These are phyloP conservation scores for Tachina lurida DNA, from an alignment of 2,888 invertebrate species.

Conservation along the genomic window DNA sequence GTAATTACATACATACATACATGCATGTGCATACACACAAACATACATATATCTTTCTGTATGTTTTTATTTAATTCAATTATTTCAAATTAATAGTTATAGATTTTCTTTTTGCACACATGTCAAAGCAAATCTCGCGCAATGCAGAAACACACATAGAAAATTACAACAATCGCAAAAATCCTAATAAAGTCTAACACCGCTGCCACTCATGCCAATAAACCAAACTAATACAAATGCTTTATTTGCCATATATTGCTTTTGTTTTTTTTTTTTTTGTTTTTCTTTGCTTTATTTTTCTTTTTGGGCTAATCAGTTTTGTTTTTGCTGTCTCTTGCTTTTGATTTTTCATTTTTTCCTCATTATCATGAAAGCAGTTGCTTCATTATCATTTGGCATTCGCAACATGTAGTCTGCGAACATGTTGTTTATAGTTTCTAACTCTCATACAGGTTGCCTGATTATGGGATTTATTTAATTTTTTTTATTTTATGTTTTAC, in stretches of 20 bases:
- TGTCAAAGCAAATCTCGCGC: conserved; percentile 23
- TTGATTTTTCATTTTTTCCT: conserved; percentile 51
- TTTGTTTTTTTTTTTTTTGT: conserved; percentile 28
- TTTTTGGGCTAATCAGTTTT: conserved; percentile 47
- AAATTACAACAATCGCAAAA: conserved; percentile 20
- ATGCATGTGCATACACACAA: background rate
- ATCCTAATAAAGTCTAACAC: conserved; percentile 32
- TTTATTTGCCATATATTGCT: conserved; percentile 1
- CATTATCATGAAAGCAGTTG: conserved; percentile 23
- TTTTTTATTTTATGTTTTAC: background rate
- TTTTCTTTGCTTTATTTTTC: background rate
- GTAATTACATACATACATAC: background rate
- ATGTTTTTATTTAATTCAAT: conserved; percentile 53
- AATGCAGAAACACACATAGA: conserved; percentile 12
- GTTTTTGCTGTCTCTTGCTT: conserved; percentile 19
- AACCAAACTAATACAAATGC: conserved; percentile 28
- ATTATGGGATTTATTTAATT: background rate
- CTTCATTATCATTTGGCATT: conserved; percentile 33
- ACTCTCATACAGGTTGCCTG: conserved; percentile 30
- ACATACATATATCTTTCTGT: background rate
- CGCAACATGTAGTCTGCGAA: conserved; percentile 60
- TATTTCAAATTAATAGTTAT: conserved; percentile 58
- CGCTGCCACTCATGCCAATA: background rate
- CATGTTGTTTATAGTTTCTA: conserved; percentile 49
- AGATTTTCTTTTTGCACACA: conserved; percentile 45